Evolutionary conservation across 2,797 vertebrate genomes (phyloP), one percentile per base, ranked within the genome.

Genomic region (Hippopotamyrus pictus): DNA sequence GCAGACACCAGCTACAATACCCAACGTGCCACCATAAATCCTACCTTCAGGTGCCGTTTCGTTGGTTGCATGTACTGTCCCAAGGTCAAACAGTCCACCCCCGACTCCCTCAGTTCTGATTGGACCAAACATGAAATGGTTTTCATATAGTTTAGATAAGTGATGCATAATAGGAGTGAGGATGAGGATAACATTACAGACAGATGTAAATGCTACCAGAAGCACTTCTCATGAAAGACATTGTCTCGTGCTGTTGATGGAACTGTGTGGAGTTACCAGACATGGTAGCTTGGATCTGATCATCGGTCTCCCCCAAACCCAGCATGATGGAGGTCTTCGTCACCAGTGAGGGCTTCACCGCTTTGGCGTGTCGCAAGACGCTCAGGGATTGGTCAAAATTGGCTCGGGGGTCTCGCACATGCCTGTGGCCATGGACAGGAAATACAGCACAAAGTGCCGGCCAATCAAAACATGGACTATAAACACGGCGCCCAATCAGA

Each of bases 51-150:
- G 92, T 99, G 97, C 25, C 98, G 97, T 91, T 97, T 99, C 22
- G 98, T 99, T 88, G 99, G 99, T 88, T 99, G 99, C 99, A 99
- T 99, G 91, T 99, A 99, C 93, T 99, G 99, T 76, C 98, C 99
- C 50, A 99, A 92, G 0, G 98, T 99, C 90, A 99, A 93, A 94
- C 99, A 99, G 92, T 99, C 99, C 82, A 99, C 97, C 14, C 92
- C 94, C 0, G 96, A 96, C 90, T 97, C 97, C 88, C 97, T 95
- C 91, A 99, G 93, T 88, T 97, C 99, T 99, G 93, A 0, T 93
- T 91, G 88, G 89, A 87, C 62, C 90, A 54, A 57, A 83, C 7
- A 37, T 51, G 2, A 22, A 37, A 88, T 48, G 11, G 12, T 65
- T 88, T 65, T 46, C 37, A 88, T 85, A 14, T 19, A 29, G 50